Evolutionary conservation across 2,888 invertebrate species (phyloP), one percentile per base, ranked within the genome.

Genomic region (Erebia ligea): DNA sequence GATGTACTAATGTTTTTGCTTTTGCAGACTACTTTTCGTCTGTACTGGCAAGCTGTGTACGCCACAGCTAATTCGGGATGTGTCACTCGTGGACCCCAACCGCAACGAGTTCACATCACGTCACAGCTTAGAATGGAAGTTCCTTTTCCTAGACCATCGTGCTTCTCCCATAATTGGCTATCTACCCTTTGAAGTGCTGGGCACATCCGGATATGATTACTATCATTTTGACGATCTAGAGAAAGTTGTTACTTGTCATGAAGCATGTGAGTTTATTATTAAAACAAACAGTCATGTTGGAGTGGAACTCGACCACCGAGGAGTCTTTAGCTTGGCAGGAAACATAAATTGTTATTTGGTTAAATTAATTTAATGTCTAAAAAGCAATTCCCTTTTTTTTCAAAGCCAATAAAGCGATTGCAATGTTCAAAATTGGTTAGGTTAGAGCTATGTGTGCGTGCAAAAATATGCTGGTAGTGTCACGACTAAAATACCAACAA

Each of bases 51-150:
- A 97, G 6, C 92, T 98, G 2, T 95, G 96, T 82, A 96, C 96
- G 19, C 97, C 98, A 0, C 97, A 97, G 80, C 87, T 98, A 70
- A 96, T 98, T 62, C 94, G 97, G 21, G 98, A 98, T 88, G 96
- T 98, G 91, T 96, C 97, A 0, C 94, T 97, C 1, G 94, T 96
- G 13, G 97, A 97, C 84, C 95, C 95, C 0, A 94, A 94, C 3
- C 96, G 97, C 79, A 96, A 95, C 78, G 98, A 98, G 91, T 99
- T 99, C 84, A 97, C 97, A 0, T 98, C 98, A 0, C 94, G 98
- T 34, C 98, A 98, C 84, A 98, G 98, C 84, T 94, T 99, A 76
- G 98, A 99, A 86, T 99, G 98, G 98, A 98, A 99, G 86, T 99
- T 98, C 84, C 91, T 99, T 25, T 98, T 98, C 84, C 89, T 99